Conservation (phyloP, 1,140 invertebrate genomes). For the Drosophila lowei region DNA sequence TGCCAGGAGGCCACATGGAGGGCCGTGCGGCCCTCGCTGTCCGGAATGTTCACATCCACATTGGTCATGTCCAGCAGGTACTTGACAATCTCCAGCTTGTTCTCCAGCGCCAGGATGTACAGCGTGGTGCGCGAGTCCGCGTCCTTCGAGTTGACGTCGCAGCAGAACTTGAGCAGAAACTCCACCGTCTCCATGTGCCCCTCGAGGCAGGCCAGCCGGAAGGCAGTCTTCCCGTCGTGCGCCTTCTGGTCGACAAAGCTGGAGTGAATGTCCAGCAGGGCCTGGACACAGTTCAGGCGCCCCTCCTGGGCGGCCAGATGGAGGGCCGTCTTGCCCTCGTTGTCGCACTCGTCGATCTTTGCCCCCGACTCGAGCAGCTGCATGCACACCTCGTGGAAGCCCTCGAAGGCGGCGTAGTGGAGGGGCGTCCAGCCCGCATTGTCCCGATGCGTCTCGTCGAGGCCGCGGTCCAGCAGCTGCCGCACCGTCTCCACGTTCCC, state of each 20-base stretch:
- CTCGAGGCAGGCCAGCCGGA: conserved; percentile 86
- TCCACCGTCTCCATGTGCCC: conserved; percentile 92
- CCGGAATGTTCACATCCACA: conserved; percentile 93
- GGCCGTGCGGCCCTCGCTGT: conserved; percentile 95
- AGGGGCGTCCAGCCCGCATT: conserved; percentile 97
- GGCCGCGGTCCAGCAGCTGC: conserved; percentile 93
- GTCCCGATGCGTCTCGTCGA: conserved; percentile 95
- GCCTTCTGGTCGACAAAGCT: conserved; percentile 91
- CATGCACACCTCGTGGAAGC: conserved; percentile 93
- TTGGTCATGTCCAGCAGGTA: conserved; percentile 91
- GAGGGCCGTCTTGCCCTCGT: conserved; percentile 96
- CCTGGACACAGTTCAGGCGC: conserved; percentile 83
- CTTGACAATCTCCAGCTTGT: conserved; percentile 92
- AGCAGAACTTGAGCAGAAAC: conserved; percentile 88
- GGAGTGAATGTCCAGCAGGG: conserved; percentile 75
- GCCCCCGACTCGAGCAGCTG: conserved; percentile 95
- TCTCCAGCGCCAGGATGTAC: conserved; percentile 96
- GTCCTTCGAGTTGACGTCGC: conserved; percentile 95
- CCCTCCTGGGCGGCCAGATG: conserved; percentile 95
- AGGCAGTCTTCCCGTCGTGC: conserved; percentile 96
- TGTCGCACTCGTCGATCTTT: conserved; percentile 95
- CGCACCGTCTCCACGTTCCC: conserved; percentile 93
- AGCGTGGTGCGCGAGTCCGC: conserved; percentile 95
- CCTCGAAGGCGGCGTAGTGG: conserved; percentile 96
- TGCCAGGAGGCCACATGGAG: conserved; percentile 98